phyloP scores from a whole-genome alignment of 2,113 vertebrate species.

The Gavialis gangeticus region DNA sequence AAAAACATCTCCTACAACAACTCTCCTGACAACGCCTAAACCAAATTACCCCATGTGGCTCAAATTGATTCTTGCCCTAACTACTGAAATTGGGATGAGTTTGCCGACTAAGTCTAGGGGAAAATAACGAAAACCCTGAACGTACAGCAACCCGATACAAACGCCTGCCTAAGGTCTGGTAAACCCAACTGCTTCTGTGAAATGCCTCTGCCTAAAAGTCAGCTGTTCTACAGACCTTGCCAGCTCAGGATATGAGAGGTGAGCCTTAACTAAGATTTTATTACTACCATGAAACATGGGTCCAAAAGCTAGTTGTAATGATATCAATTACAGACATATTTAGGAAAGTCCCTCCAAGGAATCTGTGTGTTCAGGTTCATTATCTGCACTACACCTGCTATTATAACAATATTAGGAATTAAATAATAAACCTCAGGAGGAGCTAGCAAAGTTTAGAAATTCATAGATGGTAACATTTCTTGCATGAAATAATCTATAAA shows the following conservation, averaged over 20 bases:
- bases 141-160: neutral
- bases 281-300: neutral
- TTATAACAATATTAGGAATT: rapidly evolving
- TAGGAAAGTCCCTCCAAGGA: neutral
- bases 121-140: neutral
- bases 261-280: constrained; percentile 12
- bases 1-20: neutral
- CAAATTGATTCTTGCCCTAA: constrained; percentile 30
- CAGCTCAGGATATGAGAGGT: neutral
- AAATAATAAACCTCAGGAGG: neutral
- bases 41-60: neutral
- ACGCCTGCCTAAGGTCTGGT: neutral
- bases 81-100: neutral
- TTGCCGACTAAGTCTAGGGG: neutral
- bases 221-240: neutral
- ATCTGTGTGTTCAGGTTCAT: neutral
- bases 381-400: neutral
- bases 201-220: constrained; percentile 24
- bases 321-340: neutral
- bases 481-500: neutral
- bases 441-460: neutral
- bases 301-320: neutral
- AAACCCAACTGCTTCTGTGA: constrained; percentile 8
- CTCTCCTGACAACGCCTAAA: neutral
- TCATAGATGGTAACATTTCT: neutral